These are phyloP conservation scores for Monomorium pharaonis DNA, from an alignment of 1,140 invertebrate genomes.

Conservation along the genomic window DNA sequence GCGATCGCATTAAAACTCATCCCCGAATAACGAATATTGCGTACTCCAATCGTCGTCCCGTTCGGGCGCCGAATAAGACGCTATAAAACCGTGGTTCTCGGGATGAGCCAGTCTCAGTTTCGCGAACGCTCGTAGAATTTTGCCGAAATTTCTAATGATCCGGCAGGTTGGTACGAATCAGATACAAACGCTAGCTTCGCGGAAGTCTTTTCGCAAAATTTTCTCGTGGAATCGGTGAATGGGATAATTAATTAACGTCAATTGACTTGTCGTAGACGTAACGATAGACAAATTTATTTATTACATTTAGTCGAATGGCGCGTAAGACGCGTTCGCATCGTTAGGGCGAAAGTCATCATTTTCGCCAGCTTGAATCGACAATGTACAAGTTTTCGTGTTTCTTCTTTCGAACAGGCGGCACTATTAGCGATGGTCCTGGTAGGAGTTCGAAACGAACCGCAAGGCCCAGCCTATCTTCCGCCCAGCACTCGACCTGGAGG, in stretches of 20 bases:
- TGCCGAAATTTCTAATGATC: conserved; percentile 78
- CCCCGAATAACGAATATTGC: conserved; percentile 77
- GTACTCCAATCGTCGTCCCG: conserved; percentile 77
- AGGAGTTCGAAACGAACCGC: conserved; percentile 81
- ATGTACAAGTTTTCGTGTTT: neutral
- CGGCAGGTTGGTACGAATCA: conserved; percentile 73
- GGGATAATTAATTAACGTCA: neutral
- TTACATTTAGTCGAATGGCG: neutral
- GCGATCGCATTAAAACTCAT: conserved; percentile 79
- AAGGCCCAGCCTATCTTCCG: conserved; percentile 86
- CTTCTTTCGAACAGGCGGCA: conserved; percentile 73
- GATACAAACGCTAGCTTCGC: neutral
- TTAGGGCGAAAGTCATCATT: neutral
- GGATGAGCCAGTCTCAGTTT: conserved; percentile 77
- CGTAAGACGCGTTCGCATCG: neutral
- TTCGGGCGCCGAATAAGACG: conserved; percentile 67
- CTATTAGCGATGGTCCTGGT: conserved; percentile 78
- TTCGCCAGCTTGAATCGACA: neutral
- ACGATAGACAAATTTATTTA: neutral
- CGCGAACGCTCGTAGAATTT: conserved; percentile 64
- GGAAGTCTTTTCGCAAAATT: neutral
- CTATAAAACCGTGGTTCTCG: conserved; percentile 79
- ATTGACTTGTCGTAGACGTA: neutral
- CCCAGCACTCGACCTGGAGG: conserved; percentile 78
- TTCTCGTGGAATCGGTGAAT: neutral